Percentiles rank a stretch among this genome's conserved stretches.
phyloP scores from a whole-genome alignment of 2,888 invertebrate genomes.

The Cistogaster globosa region DNA sequence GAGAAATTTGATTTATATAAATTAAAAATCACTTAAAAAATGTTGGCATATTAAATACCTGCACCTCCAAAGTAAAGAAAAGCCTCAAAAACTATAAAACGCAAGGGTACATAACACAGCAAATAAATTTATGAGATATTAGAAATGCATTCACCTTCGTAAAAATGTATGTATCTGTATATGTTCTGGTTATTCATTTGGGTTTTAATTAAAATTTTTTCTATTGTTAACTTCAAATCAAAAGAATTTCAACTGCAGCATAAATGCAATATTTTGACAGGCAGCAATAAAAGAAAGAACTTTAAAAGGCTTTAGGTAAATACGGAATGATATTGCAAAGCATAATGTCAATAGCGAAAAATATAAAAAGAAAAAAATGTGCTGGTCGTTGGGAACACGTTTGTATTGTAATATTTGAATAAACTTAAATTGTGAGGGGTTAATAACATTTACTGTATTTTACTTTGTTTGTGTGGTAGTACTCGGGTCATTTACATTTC shows the following conservation, averaged over 20 bases:
- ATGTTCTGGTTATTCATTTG: slow-evolving; percentile 20
- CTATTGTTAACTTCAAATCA: slow-evolving; percentile 34
- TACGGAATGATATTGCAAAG: neutral
- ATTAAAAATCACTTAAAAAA: no score
- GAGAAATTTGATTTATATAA: no score
- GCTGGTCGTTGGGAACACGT: neutral
- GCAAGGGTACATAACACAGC: no score
- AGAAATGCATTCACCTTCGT: no score
- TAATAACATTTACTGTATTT: no score
- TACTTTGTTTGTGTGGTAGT: no score
- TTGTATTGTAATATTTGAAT: neutral
- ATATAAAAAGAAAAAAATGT: neutral
- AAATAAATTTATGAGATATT: no score
- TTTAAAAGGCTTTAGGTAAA: neutral
- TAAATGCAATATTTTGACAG: neutral
- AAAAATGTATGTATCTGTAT: no score
- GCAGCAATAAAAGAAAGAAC: neutral
- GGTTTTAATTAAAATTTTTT: slow-evolving; percentile 50
- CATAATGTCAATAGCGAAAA: slow-evolving; percentile 3
- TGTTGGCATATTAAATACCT: no score
- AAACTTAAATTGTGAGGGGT: neutral
- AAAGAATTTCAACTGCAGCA: slow-evolving; percentile 15
- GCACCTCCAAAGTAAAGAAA: no score
- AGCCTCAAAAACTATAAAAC: no score
- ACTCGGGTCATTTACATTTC: neutral